phyloP scores from a whole-genome alignment of 2,888 invertebrate genomes.

The Colletes collaris region DNA sequence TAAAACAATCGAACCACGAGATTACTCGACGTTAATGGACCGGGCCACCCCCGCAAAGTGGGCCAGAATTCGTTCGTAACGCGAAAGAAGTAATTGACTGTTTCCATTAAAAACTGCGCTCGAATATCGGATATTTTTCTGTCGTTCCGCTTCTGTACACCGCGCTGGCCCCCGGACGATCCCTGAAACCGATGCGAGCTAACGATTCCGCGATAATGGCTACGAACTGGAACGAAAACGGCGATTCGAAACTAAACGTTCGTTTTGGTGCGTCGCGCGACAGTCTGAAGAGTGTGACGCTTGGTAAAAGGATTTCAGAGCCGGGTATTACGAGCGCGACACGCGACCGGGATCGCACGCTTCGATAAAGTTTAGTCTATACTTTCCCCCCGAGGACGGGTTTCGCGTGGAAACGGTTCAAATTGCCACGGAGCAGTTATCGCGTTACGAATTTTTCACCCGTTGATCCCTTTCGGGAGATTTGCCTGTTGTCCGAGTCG shows the following conservation, averaged over 20 bases:
- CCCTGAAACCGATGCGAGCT: neutral
- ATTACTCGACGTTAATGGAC: conserved; percentile 59
- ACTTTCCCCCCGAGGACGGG: conserved; percentile 22
- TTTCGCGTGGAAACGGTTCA: conserved; percentile 7
- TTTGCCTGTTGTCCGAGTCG: too few relatives aligned
- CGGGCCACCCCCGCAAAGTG: conserved; percentile 4
- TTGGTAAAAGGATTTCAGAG: conserved; percentile 6
- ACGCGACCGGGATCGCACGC: conserved; percentile 23
- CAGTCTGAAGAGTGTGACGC: neutral
- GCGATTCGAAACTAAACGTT: conserved; percentile 6
- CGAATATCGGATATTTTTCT: conserved; percentile 12
- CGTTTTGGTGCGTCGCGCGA: neutral
- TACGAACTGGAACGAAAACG: neutral
- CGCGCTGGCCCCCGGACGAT: neutral
- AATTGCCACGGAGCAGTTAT: conserved; percentile 27
- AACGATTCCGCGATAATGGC: neutral
- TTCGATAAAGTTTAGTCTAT: conserved; percentile 19
- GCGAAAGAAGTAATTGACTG: too few relatives aligned
- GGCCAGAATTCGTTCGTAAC: too few relatives aligned
- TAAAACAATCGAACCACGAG: conserved; percentile 56
- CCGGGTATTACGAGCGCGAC: neutral
- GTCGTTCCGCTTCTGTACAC: conserved; percentile 13
- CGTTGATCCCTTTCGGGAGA: too few relatives aligned
- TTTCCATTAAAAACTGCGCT: too few relatives aligned
- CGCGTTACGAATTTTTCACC: neutral